Conservation (phyloP, 2,888 invertebrate genomes). For the Mamestra brassicae region DNA sequence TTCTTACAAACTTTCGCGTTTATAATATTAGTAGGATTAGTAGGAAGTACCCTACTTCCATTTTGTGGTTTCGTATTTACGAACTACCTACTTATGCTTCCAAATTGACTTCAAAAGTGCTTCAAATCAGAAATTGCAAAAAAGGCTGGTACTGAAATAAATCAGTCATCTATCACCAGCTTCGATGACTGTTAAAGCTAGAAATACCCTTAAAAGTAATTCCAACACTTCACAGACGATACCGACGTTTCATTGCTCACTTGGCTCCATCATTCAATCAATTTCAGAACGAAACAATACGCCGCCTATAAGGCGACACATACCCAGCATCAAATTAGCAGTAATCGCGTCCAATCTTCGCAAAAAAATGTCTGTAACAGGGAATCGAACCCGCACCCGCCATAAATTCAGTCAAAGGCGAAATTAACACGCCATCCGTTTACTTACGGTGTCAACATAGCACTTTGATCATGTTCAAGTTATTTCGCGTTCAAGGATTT, state of each 20-base stretch:
- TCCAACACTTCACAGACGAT: constrained; percentile 5
- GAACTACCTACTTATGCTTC: no score
- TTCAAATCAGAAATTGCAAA: background rate
- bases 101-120: background rate
- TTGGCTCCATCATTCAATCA: constrained; percentile 57
- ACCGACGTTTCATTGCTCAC: constrained; percentile 16
- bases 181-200: constrained; percentile 5
- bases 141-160: background rate
- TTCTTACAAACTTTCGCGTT: no score
- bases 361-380: constrained; percentile 66
- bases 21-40: no score
- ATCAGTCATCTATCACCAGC: background rate
- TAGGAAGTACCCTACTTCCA: no score
- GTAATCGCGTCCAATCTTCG: constrained; percentile 54
- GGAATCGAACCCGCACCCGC: constrained; percentile 70
- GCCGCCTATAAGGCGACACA: constrained; percentile 34
- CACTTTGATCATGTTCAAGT: constrained; percentile 87
- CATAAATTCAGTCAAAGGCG: constrained; percentile 77
- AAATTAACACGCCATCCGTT: constrained; percentile 87
- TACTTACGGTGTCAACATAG: constrained; percentile 80
- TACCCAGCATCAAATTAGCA: constrained; percentile 61
- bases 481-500: constrained; percentile 85
- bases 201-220: constrained; percentile 13
- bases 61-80: no score
- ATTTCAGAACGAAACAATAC: constrained; percentile 42